Conservation (phyloP, 2,888 invertebrate genomes). For the Teleogryllus oceanicus region DNA sequence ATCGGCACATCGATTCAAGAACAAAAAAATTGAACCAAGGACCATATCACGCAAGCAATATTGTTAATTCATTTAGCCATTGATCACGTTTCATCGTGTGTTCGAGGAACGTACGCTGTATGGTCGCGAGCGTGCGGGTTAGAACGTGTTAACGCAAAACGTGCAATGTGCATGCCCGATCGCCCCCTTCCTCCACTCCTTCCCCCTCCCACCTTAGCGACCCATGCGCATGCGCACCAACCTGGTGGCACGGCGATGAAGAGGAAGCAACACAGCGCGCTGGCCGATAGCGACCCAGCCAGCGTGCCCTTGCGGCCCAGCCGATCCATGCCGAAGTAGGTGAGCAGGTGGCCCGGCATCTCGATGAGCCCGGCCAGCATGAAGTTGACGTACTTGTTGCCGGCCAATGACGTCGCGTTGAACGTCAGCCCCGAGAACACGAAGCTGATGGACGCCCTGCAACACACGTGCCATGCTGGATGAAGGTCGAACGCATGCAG, state of each 20-base stretch:
- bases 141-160: neutral
- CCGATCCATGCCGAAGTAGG: constrained; percentile 35
- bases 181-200: neutral
- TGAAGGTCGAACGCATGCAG: too few species aligned
- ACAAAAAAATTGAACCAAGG: too few species aligned
- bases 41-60: too few species aligned
- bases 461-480: too few species aligned
- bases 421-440: constrained; percentile 42
- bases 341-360: constrained; percentile 39
- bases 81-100: too few species aligned
- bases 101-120: too few species aligned
- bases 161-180: too few species aligned
- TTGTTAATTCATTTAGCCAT: too few species aligned
- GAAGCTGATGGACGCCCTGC: constrained; percentile 40
- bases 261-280: constrained; percentile 49
- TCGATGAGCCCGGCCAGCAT: constrained; percentile 38
- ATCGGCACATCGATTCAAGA: too few species aligned
- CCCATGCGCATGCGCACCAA: constrained; percentile 43
- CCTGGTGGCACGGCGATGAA: constrained; percentile 58
- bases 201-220: neutral
- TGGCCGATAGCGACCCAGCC: constrained; percentile 37
- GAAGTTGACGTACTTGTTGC: constrained; percentile 41
- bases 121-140: too few species aligned
- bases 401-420: constrained; percentile 40
- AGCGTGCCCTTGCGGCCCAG: constrained; percentile 38